Conservation (phyloP, 2,113 vertebrate genomes). For the Vicugna pacos region DNA sequence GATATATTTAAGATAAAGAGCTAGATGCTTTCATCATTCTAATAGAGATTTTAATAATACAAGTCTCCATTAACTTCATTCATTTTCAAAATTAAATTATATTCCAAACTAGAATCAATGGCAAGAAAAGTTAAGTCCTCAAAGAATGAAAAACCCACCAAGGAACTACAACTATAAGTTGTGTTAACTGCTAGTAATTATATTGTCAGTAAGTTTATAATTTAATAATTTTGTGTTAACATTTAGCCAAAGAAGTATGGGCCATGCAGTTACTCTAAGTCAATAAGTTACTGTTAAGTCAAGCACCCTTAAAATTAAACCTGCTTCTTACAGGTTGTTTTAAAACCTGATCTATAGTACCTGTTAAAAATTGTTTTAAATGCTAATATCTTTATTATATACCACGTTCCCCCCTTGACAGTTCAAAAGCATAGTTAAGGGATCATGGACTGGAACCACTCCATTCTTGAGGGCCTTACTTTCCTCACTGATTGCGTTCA, state of each 20-base stretch:
- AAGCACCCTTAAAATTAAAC: background rate
- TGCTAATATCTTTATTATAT: background rate
- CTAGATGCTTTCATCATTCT: conserved; percentile 14
- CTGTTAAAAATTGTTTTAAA: background rate
- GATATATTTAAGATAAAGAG: conserved; percentile 28
- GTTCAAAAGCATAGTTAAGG: background rate
- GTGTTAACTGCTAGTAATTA: background rate
- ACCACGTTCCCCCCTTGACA: background rate
- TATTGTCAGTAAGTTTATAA: background rate
- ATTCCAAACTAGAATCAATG: conserved; percentile 1
- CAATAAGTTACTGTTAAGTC: background rate
- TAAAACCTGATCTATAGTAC: background rate
- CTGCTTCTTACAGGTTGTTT: background rate
- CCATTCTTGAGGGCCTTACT: background rate
- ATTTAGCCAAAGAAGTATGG: background rate
- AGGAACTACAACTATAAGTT: background rate
- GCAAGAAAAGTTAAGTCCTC: background rate
- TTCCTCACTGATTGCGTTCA: background rate
- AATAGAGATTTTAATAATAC: background rate
- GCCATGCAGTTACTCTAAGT: background rate
- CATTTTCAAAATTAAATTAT: conserved; percentile 60
- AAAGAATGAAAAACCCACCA: conserved; percentile 2
- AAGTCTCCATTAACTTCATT: background rate
- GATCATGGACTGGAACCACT: background rate
- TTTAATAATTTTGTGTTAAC: background rate